Evolutionary conservation across 2,797 vertebrate species (phyloP).

Genomic region (Hippopotamyrus pictus): DNA sequence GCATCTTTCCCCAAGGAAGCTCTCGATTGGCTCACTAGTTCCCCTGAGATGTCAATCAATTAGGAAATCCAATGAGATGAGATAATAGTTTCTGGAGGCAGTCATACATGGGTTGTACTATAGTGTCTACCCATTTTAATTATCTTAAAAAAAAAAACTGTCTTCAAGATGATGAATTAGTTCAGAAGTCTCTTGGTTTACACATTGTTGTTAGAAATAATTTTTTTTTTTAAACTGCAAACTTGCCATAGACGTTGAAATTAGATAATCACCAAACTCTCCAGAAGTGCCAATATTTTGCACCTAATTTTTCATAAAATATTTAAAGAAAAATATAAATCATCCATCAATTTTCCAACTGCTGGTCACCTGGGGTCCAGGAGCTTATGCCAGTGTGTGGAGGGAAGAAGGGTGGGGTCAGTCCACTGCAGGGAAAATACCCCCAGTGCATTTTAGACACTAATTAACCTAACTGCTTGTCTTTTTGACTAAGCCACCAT

Average conservation of each 20-base stretch:
- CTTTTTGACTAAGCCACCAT: not conserved
- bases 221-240: not conserved
- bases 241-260: not conserved
- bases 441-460: not conserved
- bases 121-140: not conserved
- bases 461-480: not conserved
- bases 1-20: not conserved
- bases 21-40: not conserved
- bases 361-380: not conserved
- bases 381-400: not conserved
- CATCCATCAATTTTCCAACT: not conserved
- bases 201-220: not conserved
- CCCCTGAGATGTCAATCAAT: slow-evolving; percentile 4
- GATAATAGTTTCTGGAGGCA: not conserved
- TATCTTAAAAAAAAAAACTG: not conserved
- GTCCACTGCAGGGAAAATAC: not conserved
- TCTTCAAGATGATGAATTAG: slow-evolving; percentile 5
- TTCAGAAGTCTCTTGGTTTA: not conserved
- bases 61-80: slow-evolving; percentile 7
- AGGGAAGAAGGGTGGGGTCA: not conserved
- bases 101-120: not conserved
- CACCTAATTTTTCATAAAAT: not conserved
- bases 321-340: not conserved
- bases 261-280: not conserved
- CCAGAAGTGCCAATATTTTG: not conserved